These are phyloP conservation scores for Hydrocynus forskahlii DNA, from an alignment of 2,797 vertebrate genomes.

Conservation along the genomic window DNA sequence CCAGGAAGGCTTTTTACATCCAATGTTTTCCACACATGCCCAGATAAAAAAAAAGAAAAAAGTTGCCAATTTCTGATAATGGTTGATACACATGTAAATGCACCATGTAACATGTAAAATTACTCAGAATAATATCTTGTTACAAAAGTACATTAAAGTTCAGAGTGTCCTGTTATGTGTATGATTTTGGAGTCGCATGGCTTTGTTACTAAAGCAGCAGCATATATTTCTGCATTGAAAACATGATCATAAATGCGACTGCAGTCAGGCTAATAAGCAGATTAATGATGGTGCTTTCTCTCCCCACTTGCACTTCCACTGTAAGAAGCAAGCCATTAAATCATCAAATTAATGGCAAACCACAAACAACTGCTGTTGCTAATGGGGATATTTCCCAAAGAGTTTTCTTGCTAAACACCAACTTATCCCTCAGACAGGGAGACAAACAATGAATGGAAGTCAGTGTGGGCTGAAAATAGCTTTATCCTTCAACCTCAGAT, in stretches of 20 bases:
- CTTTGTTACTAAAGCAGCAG: neutral
- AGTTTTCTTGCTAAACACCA: conserved; percentile 31
- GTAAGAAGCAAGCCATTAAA: conserved; percentile 39
- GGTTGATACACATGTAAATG: too few species aligned
- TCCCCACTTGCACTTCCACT: conserved; percentile 25
- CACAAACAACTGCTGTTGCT: conserved; percentile 40
- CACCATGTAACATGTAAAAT: too few species aligned
- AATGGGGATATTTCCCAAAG: conserved; percentile 41
- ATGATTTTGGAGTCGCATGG: neutral
- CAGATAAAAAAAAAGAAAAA: too few species aligned
- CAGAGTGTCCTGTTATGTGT: neutral
- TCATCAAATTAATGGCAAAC: conserved; percentile 42
- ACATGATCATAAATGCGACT: conserved; percentile 6
- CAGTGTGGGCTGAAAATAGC: neutral
- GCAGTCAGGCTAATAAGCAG: conserved; percentile 38
- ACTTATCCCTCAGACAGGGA: neutral
- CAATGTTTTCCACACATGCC: too few species aligned
- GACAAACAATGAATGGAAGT: conserved; percentile 24
- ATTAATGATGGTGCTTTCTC: conserved; percentile 25
- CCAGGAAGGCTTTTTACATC: too few species aligned
- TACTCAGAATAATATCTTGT: too few species aligned
- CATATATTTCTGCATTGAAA: neutral
- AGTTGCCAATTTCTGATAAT: too few species aligned
- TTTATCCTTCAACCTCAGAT: neutral
- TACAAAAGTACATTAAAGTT: too few species aligned